These are phyloP conservation scores for Meloidogyne floridensis DNA, from an alignment of 1,140 invertebrate species.

Conservation along the genomic window DNA sequence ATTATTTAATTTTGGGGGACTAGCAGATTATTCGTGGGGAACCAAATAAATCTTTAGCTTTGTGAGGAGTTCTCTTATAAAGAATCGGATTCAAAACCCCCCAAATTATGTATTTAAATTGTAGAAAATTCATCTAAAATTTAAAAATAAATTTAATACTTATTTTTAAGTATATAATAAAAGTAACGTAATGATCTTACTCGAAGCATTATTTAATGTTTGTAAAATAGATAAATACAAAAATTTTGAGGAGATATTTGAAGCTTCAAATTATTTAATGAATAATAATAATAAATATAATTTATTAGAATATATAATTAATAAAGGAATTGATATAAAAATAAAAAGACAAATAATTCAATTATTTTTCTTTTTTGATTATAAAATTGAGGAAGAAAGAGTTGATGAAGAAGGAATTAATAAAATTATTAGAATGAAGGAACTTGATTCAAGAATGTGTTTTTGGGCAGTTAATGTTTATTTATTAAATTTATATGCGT, in stretches of 20 bases:
- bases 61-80: too few species aligned
- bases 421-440: background rate
- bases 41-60: too few species aligned
- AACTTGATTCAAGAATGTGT: background rate
- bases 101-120: too few species aligned
- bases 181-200: background rate
- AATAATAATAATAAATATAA: background rate
- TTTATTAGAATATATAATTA: background rate
- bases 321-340: background rate
- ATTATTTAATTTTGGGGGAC: too few species aligned
- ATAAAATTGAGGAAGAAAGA: background rate
- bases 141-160: background rate
- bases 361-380: conserved; percentile 2
- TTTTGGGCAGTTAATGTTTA: background rate
- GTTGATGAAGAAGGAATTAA: background rate
- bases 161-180: background rate
- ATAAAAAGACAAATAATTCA: conserved; percentile 5
- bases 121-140: background rate
- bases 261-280: background rate
- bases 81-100: too few species aligned
- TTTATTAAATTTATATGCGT: background rate
- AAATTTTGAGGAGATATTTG: background rate
- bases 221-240: background rate
- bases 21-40: too few species aligned
- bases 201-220: background rate